These are phyloP conservation scores for Arvicola amphibius DNA, from an alignment of 2,797 vertebrate genomes.

Conservation along the genomic window DNA sequence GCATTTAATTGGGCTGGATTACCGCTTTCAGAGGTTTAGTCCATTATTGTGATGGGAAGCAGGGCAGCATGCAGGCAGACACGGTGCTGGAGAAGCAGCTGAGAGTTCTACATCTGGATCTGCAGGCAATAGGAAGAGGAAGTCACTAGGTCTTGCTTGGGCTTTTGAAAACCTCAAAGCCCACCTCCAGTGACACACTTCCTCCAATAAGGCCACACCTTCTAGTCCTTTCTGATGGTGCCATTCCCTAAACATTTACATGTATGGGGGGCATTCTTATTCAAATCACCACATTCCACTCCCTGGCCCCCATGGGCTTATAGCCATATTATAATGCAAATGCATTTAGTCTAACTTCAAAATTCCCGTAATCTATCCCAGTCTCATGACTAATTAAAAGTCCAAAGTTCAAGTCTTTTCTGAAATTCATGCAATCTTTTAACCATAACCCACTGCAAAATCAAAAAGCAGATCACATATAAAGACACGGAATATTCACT, in stretches of 20 bases:
- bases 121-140: not conserved
- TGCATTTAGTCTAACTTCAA: not conserved
- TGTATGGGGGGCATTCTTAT: not conserved
- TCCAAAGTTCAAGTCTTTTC: not conserved
- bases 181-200: not conserved
- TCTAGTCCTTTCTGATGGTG: not conserved
- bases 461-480: not conserved
- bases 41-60: not conserved
- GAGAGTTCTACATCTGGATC: not conserved
- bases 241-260: not conserved
- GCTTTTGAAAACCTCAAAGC: not conserved
- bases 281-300: not conserved
- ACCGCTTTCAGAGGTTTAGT: not conserved
- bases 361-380: not conserved
- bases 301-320: not conserved
- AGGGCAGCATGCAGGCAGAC: not conserved
- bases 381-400: not conserved
- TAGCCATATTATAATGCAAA: not conserved
- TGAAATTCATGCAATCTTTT: not conserved
- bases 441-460: not conserved
- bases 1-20: not conserved
- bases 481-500: not conserved
- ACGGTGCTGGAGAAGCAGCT: not conserved
- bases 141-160: not conserved
- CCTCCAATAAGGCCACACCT: not conserved